A percentile compares a stretch with the other conserved stretches of the same genome.
phyloP scores from a whole-genome alignment of 2,888 invertebrate species.

The Melanargia galathea region DNA sequence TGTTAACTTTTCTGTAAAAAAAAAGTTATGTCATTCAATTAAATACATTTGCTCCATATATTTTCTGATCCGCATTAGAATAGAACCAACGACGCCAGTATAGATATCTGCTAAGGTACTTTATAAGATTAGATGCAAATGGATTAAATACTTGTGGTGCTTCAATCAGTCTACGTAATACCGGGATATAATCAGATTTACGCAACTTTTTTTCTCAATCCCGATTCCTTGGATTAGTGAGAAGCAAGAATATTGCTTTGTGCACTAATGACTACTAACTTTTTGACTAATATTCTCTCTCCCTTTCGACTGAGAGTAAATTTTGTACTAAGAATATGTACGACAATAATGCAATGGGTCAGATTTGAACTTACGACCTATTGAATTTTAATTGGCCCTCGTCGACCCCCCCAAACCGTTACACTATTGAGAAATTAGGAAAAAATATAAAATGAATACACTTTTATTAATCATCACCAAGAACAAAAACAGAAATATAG shows the following conservation, averaged over 20 bases:
- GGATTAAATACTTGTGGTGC: conserved; percentile 78
- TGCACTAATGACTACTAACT: not conserved
- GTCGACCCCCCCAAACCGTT: no score
- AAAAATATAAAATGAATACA: no score
- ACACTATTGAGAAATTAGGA: no score
- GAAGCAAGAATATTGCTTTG: conserved; percentile 13
- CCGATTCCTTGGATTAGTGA: conserved; percentile 35
- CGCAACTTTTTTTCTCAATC: conserved; percentile 43
- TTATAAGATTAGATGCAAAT: conserved; percentile 81
- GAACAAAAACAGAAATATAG: no score
- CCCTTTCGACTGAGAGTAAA: no score
- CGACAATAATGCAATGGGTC: no score
- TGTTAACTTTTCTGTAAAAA: not conserved
- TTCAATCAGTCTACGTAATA: conserved; percentile 67
- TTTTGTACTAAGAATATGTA: no score
- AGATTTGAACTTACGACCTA: no score
- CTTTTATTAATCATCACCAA: no score
- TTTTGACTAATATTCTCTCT: not conserved
- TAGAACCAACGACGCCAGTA: conserved; percentile 27
- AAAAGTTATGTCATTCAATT: not conserved
- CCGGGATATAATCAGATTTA: conserved; percentile 66
- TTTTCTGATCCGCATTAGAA: conserved; percentile 22
- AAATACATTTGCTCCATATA: conserved; percentile 13
- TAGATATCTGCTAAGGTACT: conserved; percentile 65
- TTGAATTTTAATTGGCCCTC: no score